Conservation (phyloP, 1,140 invertebrate genomes). For the Apolygus lucorum region DNA sequence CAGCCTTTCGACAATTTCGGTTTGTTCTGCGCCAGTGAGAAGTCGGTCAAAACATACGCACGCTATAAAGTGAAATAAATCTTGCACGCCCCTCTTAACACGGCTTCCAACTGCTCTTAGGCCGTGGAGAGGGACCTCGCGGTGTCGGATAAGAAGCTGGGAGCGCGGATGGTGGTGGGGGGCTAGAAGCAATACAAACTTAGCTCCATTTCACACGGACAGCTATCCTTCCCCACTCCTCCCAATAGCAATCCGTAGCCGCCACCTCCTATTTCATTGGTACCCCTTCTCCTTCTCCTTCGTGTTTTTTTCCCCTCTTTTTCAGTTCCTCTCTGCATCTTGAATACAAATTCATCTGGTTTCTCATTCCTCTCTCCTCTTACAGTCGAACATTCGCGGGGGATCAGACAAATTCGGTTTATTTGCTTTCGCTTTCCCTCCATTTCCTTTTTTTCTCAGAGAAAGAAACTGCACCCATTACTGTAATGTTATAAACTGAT, state of each 20-base stretch:
- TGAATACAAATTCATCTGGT: conserved; percentile 6
- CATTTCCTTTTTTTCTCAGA: background rate
- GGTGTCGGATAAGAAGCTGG: no score
- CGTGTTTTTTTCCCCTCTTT: background rate
- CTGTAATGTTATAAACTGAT: background rate
- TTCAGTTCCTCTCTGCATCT: conserved; percentile 13
- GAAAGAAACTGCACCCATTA: background rate
- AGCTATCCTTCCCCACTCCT: background rate
- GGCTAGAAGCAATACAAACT: conserved; percentile 1
- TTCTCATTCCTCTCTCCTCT: background rate
- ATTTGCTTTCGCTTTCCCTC: no score
- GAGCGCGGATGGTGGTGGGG: no score
- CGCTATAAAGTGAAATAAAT: no score
- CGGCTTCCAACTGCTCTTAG: no score
- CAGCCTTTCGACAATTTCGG: no score
- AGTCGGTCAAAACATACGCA: no score
- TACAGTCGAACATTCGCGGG: background rate
- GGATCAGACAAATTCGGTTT: background rate
- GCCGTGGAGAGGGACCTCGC: no score
- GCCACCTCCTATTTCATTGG: background rate
- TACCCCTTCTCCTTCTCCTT: background rate
- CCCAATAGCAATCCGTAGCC: background rate
- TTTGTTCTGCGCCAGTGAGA: no score
- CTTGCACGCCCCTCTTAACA: no score
- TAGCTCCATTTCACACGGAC: background rate